Evolutionary conservation across 2,888 invertebrate species (phyloP).

Genomic region (Cetonia aurata): DNA sequence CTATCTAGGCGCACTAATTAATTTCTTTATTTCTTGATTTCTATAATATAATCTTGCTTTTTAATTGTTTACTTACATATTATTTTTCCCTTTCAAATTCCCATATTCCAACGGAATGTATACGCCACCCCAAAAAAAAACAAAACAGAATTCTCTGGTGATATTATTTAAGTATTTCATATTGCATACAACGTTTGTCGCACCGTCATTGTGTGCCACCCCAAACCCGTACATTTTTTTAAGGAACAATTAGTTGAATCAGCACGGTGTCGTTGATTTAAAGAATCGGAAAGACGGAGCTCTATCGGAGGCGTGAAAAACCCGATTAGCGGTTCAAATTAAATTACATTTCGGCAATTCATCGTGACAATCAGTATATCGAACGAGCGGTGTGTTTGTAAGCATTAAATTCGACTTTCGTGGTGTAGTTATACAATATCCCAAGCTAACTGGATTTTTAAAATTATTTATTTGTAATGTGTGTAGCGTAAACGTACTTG

Average conservation of each 20-base stretch:
- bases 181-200: background rate
- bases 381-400: constrained; percentile 1
- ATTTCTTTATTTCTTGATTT: constrained; percentile 19
- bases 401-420: constrained; percentile 13
- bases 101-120: background rate
- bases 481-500: no score
- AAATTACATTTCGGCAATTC: constrained; percentile 32
- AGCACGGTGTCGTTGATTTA: constrained; percentile 35
- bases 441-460: no score
- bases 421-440: no score
- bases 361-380: constrained; percentile 28
- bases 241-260: constrained; percentile 34
- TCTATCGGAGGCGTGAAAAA: constrained; percentile 33
- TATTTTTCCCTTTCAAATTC: background rate
- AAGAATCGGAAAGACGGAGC: constrained; percentile 35
- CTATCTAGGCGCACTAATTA: constrained; percentile 13
- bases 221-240: constrained; percentile 1
- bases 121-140: background rate
- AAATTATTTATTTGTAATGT: no score
- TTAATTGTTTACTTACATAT: background rate
- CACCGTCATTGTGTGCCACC: constrained; percentile 26
- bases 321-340: constrained; percentile 37
- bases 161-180: background rate
- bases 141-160: background rate
- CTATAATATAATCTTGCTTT: background rate